These are phyloP conservation scores for Tinamus major DNA, from an alignment of 2,797 vertebrate genomes.

Conservation along the genomic window DNA sequence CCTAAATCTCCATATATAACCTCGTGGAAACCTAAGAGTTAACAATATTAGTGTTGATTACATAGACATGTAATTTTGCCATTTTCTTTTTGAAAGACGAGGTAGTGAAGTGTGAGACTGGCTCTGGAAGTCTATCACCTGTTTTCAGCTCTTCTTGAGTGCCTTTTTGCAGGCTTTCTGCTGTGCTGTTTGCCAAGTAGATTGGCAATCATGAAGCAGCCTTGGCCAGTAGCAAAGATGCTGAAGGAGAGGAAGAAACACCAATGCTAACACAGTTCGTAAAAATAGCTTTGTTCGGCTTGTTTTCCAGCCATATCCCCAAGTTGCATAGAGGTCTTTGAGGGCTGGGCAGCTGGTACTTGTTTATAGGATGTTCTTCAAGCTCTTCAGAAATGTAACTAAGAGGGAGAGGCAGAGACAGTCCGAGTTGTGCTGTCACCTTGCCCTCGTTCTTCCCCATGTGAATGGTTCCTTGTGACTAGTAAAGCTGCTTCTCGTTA, in stretches of 20 bases:
- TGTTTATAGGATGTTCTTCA: background rate
- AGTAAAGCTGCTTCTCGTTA: background rate
- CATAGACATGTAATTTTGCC: background rate
- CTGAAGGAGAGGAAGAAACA: background rate
- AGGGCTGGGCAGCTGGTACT: fast-evolving
- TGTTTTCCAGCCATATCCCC: background rate
- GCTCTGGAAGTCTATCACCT: background rate
- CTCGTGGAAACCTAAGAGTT: background rate
- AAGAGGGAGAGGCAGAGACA: background rate
- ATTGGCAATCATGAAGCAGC: background rate
- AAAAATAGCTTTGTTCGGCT: background rate
- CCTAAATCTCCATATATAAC: background rate
- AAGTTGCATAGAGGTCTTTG: background rate
- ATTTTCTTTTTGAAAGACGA: background rate
- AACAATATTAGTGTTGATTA: background rate
- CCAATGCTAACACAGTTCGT: background rate
- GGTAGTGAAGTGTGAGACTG: fast-evolving
- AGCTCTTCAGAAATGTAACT: background rate
- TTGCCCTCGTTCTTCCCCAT: background rate
- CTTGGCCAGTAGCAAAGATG: background rate
- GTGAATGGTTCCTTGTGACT: background rate
- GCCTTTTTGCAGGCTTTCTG: background rate
- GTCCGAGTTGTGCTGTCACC: background rate
- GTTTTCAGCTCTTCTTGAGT: background rate
- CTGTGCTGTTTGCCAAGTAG: background rate